These are phyloP conservation scores for Phrynocephalus guinanensis DNA, from an alignment of 2,797 vertebrate genomes.

Conservation along the genomic window DNA sequence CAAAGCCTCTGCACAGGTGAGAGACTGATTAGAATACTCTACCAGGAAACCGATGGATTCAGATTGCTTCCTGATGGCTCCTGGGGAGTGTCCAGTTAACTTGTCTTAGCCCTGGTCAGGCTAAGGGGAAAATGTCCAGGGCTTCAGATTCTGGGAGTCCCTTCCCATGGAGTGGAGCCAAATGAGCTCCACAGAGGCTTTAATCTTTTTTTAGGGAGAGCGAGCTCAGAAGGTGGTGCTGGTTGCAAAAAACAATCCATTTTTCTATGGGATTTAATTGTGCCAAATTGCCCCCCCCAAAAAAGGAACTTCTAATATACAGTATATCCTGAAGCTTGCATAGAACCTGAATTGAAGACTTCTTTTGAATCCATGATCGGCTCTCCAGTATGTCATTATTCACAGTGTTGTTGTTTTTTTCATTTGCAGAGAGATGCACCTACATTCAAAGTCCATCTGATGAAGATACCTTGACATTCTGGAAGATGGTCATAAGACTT, in stretches of 20 bases:
- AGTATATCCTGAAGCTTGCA: slow-evolving; percentile 4
- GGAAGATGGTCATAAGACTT: slow-evolving; percentile 30
- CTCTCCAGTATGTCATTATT: neutral
- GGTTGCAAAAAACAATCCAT: neutral
- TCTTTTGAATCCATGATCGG: neutral
- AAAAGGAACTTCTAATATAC: neutral
- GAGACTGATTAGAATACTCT: too few relatives aligned
- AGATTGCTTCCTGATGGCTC: too few relatives aligned
- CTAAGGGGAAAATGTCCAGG: too few relatives aligned
- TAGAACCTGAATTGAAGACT: neutral
- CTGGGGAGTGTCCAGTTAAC: too few relatives aligned
- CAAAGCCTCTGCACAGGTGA: too few relatives aligned
- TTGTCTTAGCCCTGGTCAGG: too few relatives aligned
- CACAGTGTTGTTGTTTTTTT: slow-evolving; percentile 35
- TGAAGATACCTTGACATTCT: neutral
- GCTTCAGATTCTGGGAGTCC: too few relatives aligned
- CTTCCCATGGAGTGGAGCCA: too few relatives aligned
- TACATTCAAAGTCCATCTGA: neutral
- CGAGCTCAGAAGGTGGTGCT: too few relatives aligned
- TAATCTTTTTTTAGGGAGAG: too few relatives aligned
- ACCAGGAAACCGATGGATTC: too few relatives aligned
- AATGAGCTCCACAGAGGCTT: too few relatives aligned
- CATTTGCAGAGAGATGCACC: slow-evolving; percentile 16
- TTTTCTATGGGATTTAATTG: neutral
- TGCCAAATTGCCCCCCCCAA: neutral